Evolutionary conservation across 2,113 vertebrate species (phyloP), one percentile per base, ranked within the genome.

Genomic region (Campylorhamphus procurvoides): DNA sequence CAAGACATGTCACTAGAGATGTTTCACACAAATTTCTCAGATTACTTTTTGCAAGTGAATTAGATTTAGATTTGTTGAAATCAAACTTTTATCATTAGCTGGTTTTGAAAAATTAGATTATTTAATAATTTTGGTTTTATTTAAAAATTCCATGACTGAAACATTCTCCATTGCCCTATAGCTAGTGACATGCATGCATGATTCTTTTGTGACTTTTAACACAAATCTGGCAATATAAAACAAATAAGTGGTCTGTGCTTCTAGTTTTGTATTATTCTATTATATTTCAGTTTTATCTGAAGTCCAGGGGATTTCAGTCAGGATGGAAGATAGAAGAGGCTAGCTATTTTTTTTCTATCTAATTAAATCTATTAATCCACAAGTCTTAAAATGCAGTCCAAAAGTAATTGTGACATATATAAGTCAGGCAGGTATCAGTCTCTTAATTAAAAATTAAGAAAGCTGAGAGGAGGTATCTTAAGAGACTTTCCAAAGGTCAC

Each of bases 401-500:
- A 88, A 83, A 40, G 8, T 79, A 85, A 23, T 72, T 18, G 20
- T 18, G 76, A 37, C 3, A 80, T 83, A 85, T 15, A 72, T 7
- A 92, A 88, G 60, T 14, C 35, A 64, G 16, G 13, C 16, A 44
- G 24, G 27, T 64, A 76, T 83, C 37, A 39, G n/a, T 64, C 64
- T 59, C 69, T 55, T 58, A 53, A 83, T 83, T 76, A 79, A 93
- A 92, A 92, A 85, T 68, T 89, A 79, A 87, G 79, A 33, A 67
- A 85, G 49, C 24, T 59, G 22, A 93, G 56, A 87, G 35, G 3
- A 88, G 23, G 28, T 59, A 40, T 3, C 49, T 75, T 59, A 68
- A 55, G 47, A 73, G 58, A 68, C 12, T 46, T 58, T 84, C 25
- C 80, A 39, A 94, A 87, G 69, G 68, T 93, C 84, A 71, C 25